Percentiles rank a stretch among this genome's conserved stretches.
Evolutionary conservation across 2,113 vertebrate species (phyloP).

Genomic region (Brachypodius melanocephalos): DNA sequence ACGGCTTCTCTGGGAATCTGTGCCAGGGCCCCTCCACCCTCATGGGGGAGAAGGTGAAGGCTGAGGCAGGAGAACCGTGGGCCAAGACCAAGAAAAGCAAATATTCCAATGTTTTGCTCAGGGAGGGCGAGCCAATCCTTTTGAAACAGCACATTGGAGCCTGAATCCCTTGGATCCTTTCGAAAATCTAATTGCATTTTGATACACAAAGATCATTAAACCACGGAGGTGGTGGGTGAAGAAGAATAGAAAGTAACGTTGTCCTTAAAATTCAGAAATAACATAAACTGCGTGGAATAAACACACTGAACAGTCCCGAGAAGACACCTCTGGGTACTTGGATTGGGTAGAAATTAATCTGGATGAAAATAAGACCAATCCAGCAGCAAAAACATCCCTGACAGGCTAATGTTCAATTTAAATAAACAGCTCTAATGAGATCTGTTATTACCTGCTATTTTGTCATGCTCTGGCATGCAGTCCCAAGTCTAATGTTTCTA

Average conservation of each 20-base stretch:
- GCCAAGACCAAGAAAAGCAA: neutral
- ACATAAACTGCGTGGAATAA: neutral
- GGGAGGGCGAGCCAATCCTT: neutral
- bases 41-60: neutral
- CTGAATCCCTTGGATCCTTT: neutral
- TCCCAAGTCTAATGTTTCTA: constrained; percentile 59
- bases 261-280: neutral
- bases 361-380: constrained; percentile 28
- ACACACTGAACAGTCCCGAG: neutral
- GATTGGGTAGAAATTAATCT: constrained; percentile 41
- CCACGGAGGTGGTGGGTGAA: neutral
- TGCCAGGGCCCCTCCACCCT: neutral
- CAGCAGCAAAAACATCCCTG: constrained; percentile 65
- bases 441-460: constrained; percentile 72
- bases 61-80: neutral
- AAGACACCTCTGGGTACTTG: neutral
- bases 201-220: neutral
- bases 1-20: neutral
- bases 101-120: neutral
- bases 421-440: constrained; percentile 76
- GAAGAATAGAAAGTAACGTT: neutral
- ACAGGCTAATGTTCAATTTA: constrained; percentile 73
- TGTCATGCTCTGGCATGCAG: constrained; percentile 67
- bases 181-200: neutral
- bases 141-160: neutral